Evolutionary conservation across 1,140 invertebrate species (phyloP), one percentile per base, ranked within the genome.

Genomic region (Melipona quadrifasciata): DNA sequence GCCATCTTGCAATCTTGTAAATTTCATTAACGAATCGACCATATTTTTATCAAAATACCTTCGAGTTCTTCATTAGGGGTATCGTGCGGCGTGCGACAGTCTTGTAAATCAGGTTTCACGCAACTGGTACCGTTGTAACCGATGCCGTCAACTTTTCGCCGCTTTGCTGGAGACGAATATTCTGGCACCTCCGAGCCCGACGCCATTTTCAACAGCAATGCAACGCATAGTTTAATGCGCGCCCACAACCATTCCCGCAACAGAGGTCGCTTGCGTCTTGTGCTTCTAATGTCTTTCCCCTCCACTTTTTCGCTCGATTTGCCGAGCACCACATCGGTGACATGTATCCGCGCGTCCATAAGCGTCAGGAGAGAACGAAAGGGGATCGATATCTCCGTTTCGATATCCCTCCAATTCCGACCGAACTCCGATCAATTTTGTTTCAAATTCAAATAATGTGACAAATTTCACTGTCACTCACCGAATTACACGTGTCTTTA

Each of bases 181-280:
- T 94, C 94, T 89, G 91, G 92, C 82, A 93, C 90, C 91, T 95
- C 94, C 90, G 93, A 90, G 88, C 93, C 87, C 88, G 94, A 95
- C 95, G 95, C 95, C 95, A 95, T 95, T 93, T 95, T 95, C 92
- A 82, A 93, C 92, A 93, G 91, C 93, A 93, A 95, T 93, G 93
- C 88, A 91, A 89, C 57, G 81, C 73, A 83, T 87, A 79, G 85
- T 85, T 78, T 73, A 71, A 70, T 82, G 39, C 65, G 71, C 68
- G 58, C 58, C 58, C 58, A n/a, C 58, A 27, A 76, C 79, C 86
- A 82, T 72, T 79, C 21, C 67, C 57, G 67, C 65, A 68, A 64
- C 64, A 91, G 92, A 90, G 87, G 91, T 87, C 92, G 89, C 89
- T 2, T 24, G 47, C 39, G 51, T 80, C 39, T 8, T 68, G 27